Base-by-base conservation (phyloP, 30 jellyfish, hydroid and myxozoan genomes). In the Hydractinia symbiolongicarpus region DNA sequence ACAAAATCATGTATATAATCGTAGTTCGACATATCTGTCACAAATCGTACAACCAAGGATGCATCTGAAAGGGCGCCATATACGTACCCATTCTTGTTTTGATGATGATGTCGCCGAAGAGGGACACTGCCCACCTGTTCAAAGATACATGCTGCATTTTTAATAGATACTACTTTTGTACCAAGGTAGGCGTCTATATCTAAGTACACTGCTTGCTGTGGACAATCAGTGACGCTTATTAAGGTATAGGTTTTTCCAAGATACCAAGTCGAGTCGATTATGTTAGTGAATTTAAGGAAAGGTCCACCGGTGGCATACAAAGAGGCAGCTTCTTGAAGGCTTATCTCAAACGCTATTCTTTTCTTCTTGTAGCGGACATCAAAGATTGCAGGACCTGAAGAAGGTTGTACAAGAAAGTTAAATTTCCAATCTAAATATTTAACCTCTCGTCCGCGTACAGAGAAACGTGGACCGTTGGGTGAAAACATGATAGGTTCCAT, bases 281-380 rank as follows among this genome's bases (percentile, higher is more conserved):
- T 83, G 69, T 80, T 87, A 4, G 95, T 89, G 15, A 91, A 13
- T 54, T 88, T 73, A 56, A 77, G 91, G 19, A 86, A 77, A 55
- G 94, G 94, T 69, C 86, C 89, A 53, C 61, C 55, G 6, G 94
- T 89, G 5, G 96, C 84, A 70, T 89, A 89, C 66, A 83, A 84
- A 3, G 95, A 83, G 14, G 88, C 56, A 5, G 95, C 95, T 49
- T 89, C 96, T 77, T 89, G 96, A 82, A 89, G 40, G 84, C 90
- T 82, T 13, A 89, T 81, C 79, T 89, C 96, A 66, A 82, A 89
- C 57, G 81, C 52, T 13, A 89, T 76, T 51, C 96, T 54, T 5
- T 90, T 52, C 15, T 71, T 66, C 86, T 89, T 89, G 77, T 82
- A 89, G 5, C 91, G 93, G 14, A 89, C 64, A 61, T 89, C 96